Base-by-base conservation (phyloP, 2,888 invertebrate species). In the Drosophila recens region DNA sequence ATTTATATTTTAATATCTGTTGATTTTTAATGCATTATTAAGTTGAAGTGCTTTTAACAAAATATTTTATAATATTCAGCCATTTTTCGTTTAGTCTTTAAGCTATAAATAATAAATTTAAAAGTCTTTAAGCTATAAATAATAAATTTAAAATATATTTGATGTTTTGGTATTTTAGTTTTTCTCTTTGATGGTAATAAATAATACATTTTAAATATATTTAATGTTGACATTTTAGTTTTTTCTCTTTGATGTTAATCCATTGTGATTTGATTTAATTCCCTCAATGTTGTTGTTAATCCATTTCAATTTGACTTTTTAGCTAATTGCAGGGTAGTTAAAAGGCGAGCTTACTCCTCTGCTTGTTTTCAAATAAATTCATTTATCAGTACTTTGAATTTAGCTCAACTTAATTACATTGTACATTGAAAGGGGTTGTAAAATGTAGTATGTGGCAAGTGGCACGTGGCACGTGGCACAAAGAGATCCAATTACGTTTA, bases 401-500 rank as follows among this genome's bases (percentile, higher is more conserved):
- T 46, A 57, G 54, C 36, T 15, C 43, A 71, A 67, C 36, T 67
- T 78, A 78, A 77, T 77, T 77, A 65, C 49, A 53, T 57, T 4
- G 23, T 17, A 42, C 63, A 76, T 49, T 58, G 59, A 52, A 45
- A 20, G 49, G 49, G 53, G 53, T 45, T 38, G 54, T 33, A 11
- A 11, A 48, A 62, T 15, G 48, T 38, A 46, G 36, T n/a, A 57
- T 15, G 23, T 27, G 57, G 36, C 57, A 58, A 23, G 23, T 38
- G 57, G 36, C 20, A 56, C n/a, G 23, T 27, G 56, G 36, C 46
- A 58, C 15, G 38, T 38, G 48, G 46, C 33, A 59, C 62, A 77
- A 78, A 67, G 70, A 74, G 70, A 78, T 77, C 70, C 78, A 77
- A 77, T 78, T 78, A 78, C 38, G 49, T 30, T 64, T 30, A 30